phyloP scores from a whole-genome alignment of 2,113 vertebrate species.

The Triplophysa rosa region DNA sequence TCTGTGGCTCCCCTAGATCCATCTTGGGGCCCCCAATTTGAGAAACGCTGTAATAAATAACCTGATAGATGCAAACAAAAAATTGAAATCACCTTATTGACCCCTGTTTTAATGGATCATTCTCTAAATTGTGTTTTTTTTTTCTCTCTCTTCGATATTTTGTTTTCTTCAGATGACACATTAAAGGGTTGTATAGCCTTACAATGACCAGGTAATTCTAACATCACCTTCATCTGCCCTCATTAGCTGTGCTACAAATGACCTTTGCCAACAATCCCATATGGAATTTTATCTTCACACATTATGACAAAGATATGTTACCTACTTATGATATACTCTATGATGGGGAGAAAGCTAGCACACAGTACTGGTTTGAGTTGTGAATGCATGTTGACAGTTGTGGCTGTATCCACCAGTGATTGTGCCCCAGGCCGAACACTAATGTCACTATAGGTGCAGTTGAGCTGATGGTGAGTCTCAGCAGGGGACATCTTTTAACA shows the following conservation, averaged over 20 bases:
- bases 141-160: background rate
- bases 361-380: slow-evolving; percentile 21
- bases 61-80: too few relatives aligned
- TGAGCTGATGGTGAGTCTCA: slow-evolving; percentile 57
- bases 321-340: slow-evolving; percentile 1
- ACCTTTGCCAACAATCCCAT: background rate
- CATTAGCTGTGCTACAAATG: background rate
- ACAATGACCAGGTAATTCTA: background rate
- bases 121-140: background rate
- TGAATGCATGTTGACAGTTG: slow-evolving; percentile 65
- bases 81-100: too few relatives aligned
- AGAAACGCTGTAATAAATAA: too few relatives aligned
- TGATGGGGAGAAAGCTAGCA: slow-evolving; percentile 16
- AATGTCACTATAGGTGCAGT: slow-evolving; percentile 23
- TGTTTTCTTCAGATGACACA: background rate
- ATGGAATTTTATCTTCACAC: too few relatives aligned
- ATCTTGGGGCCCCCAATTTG: too few relatives aligned
- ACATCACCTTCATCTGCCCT: background rate
- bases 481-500: slow-evolving; percentile 40
- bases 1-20: too few relatives aligned
- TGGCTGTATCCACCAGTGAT: slow-evolving; percentile 57
- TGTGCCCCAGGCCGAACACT: slow-evolving; percentile 45
- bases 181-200: background rate
- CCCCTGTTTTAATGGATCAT: background rate
- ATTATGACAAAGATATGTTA: background rate